Evolutionary conservation across 2,888 invertebrate genomes (phyloP), one percentile per base, ranked within the genome.

Genomic region (Gryllus longicercus): DNA sequence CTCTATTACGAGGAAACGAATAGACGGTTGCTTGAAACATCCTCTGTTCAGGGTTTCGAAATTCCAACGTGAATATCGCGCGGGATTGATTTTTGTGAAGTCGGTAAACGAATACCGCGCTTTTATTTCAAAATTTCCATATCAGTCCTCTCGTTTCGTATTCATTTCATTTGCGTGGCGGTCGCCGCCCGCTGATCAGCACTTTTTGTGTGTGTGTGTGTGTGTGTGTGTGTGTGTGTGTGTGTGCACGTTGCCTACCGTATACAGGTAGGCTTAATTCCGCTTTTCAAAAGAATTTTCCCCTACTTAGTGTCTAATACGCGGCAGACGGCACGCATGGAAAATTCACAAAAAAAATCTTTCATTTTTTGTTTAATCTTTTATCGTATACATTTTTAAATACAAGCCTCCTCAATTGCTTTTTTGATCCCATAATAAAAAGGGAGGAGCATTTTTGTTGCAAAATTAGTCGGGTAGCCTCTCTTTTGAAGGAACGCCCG

Each of bases 341-440:
- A 63, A 63, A 63, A 63, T n/a, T 63, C 63, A 63, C 63, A 18
- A 63, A 63, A 63, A 51, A 63, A 63, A 63, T 63, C 63, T 63
- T 63, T 63, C 63, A 63, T 63, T 63, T 63, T 63, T 63, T 63
- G 63, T 63, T 63, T 63, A 63, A 63, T 63, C 63, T 63, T 63
- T 63, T 63, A 63, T 63, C 63, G 63, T 63, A 63, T 63, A 63
- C 63, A 63, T 63, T 63, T 63, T 63, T 63, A 63, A 63, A 63
- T 63, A 63, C 63, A 63, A 63, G 63, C 63, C 63, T 63, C 63
- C 63, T 63, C 63, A 63, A 63, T 63, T 63, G 63, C 63, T 63
- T 63, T 63, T 63, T 63, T 63, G 63, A 63, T 63, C 63, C 63
- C 63, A 63, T 63, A 63, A 63, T 63, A 63, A 63, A 63, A 63